Base-by-base conservation (phyloP, 2,888 invertebrate genomes). In the Metalampra italica region DNA sequence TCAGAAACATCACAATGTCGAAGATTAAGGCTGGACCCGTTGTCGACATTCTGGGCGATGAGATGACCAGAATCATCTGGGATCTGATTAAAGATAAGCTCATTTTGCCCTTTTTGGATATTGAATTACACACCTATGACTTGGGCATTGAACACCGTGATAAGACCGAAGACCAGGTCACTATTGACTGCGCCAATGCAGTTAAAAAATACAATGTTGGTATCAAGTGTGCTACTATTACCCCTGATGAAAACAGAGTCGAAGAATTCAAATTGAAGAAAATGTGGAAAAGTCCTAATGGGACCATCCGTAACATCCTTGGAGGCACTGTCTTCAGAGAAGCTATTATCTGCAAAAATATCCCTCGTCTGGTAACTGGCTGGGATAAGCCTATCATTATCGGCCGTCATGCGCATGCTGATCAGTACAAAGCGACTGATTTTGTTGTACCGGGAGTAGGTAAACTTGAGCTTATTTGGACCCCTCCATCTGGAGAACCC, bases 351-450 rank as follows among this genome's bases (percentile, higher is more conserved):
- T 96, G 96, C 78, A 95, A 95, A 71, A 96, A 99, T 79, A 97
- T 99, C 79, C 99, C 99, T 8, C 93, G 98, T 56, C 91, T 99
- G 51, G 99, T 99, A 0, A 93, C 95, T 42, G 94, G 96, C 36
- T 99, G 99, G 99, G 94, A 93, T 43, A 95, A 98, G 69, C 98
- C 99, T 7, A 99, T 99, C 62, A 95, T 99, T 48, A 99, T 99
- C 71, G 99, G 99, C 3, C 95, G 99, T 90, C 99, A 99, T 77
- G 99, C 99, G 47, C 97, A 98, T 75, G 99, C 96, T 36, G 99
- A 99, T 88, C 98, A 98, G 81, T 98, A 98, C 81, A 97, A 97
- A 85, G 98, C 98, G 0, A 97, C 97, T 11, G 99, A 99, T 83
- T 98, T 98, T 82, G 92, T 99, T 9, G 96, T 99, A 0, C 98